Evolutionary conservation across 2,113 vertebrate genomes (phyloP), one percentile per base, ranked within the genome.

Genomic region (Ellobius talpinus): DNA sequence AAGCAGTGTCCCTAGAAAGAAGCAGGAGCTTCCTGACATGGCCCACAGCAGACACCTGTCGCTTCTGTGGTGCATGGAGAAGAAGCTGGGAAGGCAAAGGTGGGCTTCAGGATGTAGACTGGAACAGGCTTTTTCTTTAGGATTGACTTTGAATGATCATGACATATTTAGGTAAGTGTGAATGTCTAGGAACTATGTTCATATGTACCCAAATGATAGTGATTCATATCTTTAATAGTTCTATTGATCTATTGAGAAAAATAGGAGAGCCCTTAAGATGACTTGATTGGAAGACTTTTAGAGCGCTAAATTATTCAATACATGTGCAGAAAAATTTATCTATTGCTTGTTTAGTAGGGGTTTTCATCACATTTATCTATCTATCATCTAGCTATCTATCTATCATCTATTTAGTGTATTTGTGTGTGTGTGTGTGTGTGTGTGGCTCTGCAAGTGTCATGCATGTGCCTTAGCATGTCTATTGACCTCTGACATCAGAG

Each of bases 121-220:
- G n/a, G 12, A 7, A 14, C 13, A 58, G 23, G 36, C 4, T 0
- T 19, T n/a, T 36, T 55, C 76, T 70, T 78, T 50, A 42, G 33
- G 65, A 82, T 85, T 95, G 16, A 87, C 11, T 82, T 92, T 63
- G 87, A 96, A 89, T 90, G 52, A 84, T 94, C 95, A 42, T 42
- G 61, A 88, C 29, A 55, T 91, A 61, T 42, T 90, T 90, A 89
- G 47, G 87, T 90, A 89, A 52, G 8, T 12, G 74, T 88, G 26
- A 93, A 74, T 65, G 17, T n/a, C 70, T 95, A 87, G n/a, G 65
- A 58, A 5, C 24, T 11, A 76, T 16, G 12, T 87, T 76, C 36
- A 93, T 39, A 82, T 79, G 89, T 77, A 93, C 10, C n/a, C 55
- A 81, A 82, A 16, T 58, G 14, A 94, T 58, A 66, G 2, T 82